Base-by-base conservation (phyloP, 2,113 vertebrate genomes). In the Sander lucioperca region DNA sequence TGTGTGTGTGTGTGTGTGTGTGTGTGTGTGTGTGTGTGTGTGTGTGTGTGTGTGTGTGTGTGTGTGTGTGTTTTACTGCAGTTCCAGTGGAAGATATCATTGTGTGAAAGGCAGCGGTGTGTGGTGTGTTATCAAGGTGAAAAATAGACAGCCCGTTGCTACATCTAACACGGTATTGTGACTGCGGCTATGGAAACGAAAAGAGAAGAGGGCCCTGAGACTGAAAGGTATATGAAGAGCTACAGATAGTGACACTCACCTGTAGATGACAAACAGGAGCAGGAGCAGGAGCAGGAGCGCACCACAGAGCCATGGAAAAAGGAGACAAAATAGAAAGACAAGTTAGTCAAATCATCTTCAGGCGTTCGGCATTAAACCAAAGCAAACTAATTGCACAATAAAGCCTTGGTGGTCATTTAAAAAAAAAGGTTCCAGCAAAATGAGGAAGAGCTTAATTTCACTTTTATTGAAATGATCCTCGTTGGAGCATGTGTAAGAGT, bases 191-290 rank as follows among this genome's bases (percentile, higher is more conserved):
- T 21, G 67, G 78, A 75, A 6, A 21, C 23, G 2, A 19, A 14
- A 62, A 39, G 8, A 14, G 39, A 51, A 48, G 23, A 72, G 25
- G 67, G 53, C 2, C 56, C 11, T 19, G 23, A 25, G 56, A 43
- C 18, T 30, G 30, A 65, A 61, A 27, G 13, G 39, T 39, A 8
- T 9, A 11, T 16, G 11, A 65, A n/a, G 39, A 39, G 21, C 6
- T 19, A 43, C 16, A 74, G 48, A 63, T 0, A 68, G 16, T 48
- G 70, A 89, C 86, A 94, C 94, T 95, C 84, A 95, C 94, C 94
- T 95, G 45, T n/a, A 72, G 82, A 82, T 70, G 89, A 50, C 51
- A 43, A 21, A 14, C 48, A 45, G 68, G 23, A 39, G 63, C 82
- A 67, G 86, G 62, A 77, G 25, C 53, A 27, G 68, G 23, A 36